Conservation (phyloP, 1,140 invertebrate genomes). For the Pygmarrhopalites habei region DNA sequence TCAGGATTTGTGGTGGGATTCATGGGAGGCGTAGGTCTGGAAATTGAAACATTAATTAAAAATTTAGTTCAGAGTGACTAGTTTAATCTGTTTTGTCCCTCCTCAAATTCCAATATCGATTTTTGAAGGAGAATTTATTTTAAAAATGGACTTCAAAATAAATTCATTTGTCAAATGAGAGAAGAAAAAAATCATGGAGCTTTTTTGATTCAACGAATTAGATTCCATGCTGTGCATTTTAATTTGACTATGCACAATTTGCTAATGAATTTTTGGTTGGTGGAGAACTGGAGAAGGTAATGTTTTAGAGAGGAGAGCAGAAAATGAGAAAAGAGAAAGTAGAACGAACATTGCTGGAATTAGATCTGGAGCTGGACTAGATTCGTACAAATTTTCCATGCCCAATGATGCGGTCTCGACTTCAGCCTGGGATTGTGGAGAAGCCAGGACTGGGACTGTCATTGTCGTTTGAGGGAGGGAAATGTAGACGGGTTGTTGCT, state of each 20-base stretch:
- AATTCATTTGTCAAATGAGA: too few relatives aligned
- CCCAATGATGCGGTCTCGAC: conserved; percentile 2
- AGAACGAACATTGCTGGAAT: background rate
- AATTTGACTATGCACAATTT: too few relatives aligned
- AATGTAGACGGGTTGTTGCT: background rate
- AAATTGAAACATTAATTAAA: conserved; percentile 11
- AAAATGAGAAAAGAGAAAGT: background rate
- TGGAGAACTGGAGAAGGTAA: too few relatives aligned
- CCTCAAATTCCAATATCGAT: too few relatives aligned
- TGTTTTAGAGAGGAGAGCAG: too few relatives aligned
- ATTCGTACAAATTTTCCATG: conserved; percentile 4
- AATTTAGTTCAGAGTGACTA: conserved; percentile 10
- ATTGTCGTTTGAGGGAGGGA: conserved; percentile 1
- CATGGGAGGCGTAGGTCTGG: conserved; percentile 11
- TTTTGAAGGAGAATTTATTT: too few relatives aligned
- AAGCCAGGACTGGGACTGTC: conserved; percentile 3
- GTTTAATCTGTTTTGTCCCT: background rate
- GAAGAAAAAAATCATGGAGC: too few relatives aligned
- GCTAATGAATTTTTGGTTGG: too few relatives aligned
- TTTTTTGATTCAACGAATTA: too few relatives aligned
- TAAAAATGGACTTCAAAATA: too few relatives aligned
- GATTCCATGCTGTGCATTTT: too few relatives aligned
- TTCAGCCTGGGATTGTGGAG: conserved; percentile 1
- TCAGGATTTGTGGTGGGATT: conserved; percentile 18
- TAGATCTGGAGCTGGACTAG: conserved; percentile 2